Base-by-base conservation (phyloP, 2,113 vertebrate species). In the Hylia prasina region DNA sequence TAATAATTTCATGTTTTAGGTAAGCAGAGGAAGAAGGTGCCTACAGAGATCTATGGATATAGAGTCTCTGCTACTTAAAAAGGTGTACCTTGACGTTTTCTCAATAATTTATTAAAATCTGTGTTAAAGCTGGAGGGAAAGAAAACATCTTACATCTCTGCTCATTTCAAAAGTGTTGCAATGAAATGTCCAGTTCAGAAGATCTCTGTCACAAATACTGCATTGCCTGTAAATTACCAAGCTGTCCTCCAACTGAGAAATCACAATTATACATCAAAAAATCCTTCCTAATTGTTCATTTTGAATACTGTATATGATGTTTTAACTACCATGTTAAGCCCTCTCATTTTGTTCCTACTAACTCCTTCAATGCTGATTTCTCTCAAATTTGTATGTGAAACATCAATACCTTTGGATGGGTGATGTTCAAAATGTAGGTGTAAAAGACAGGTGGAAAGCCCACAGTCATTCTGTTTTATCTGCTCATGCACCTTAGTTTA, bases 401-500 rank as follows among this genome's bases (percentile, higher is more conserved):
- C 2, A 5, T 63, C 42, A 54, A 4, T 31, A 40, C 9, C 6
- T 79, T 63, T 50, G 54, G 31, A 28, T 6, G 14, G 10, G n/a
- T 13, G 7, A 17, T 8, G 13, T 58, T 35, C 10, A 54, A 71
- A 70, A 76, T 25, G 20, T 9, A 39, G 27, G 5, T 5, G 5
- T 57, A 37, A 89, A 86, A 71, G 50, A 2, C 19, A 68, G 24
- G 7, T 27, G 23, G 23, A 12, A 61, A 42, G 21, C n/a, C 50
- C 27, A 30, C 39, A 58, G 4, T 24, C 10, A 33, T 69, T 77
- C 39, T 47, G 3, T 68, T 75, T 82, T 61, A 30, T 31, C 42
- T 39, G 23, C 30, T 87, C 0, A 0, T 58, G 19, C 33, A 70
- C 9, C 22, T 58, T 50, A 45, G 27, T 40, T 51, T 72, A 57